Base-by-base conservation (phyloP, 2,888 invertebrate species). In the Euzophera pinguis region DNA sequence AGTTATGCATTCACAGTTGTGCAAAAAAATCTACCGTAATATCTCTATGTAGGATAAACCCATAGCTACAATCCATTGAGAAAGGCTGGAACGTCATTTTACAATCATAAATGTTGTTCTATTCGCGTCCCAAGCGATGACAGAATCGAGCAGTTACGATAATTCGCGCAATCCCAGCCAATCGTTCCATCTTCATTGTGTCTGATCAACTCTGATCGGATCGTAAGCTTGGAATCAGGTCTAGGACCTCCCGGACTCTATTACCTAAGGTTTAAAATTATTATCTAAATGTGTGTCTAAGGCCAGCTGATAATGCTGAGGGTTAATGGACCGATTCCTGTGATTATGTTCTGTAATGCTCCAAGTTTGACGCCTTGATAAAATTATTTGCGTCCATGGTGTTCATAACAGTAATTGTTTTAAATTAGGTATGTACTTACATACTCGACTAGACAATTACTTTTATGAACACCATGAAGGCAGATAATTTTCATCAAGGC, bases 131-230 rank as follows among this genome's bases (percentile, higher is more conserved):
- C 12, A 42, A 6, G 13, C 37, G 17, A 42, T 42, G 42, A 34
- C 42, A 34, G 34, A 14, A 22, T 43, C 29, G 32, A 35, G 45
- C 29, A 47, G 55, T 55, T 52, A 53, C 35, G 17, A 50, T 47
- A 37, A 48, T 49, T 50, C 35, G 17, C 10, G 9, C 38, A 38
- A 41, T 29, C 48, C 9, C 14, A 34, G 41, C 22, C 29, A 34
- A 49, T 48, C 53, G 53, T 12, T 53, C 53, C 39, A 53, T 56
- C 53, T 43, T 51, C 49, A 51, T 53, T 51, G 41, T 6, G 9
- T 6, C 14, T 50, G 51, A 53, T 53, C 56, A 47, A 27, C 9
- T 6, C 14, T 50, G 51, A 53, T 53, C 56, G 50, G 42, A 43
- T 43, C 42, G 27, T 43, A 12, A 4, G 42, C 27, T n/a, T 12